Percentiles rank a stretch among this genome's conserved stretches.
Conservation (phyloP, 2,888 invertebrate genomes). For the Yponomeuta malinellus region DNA sequence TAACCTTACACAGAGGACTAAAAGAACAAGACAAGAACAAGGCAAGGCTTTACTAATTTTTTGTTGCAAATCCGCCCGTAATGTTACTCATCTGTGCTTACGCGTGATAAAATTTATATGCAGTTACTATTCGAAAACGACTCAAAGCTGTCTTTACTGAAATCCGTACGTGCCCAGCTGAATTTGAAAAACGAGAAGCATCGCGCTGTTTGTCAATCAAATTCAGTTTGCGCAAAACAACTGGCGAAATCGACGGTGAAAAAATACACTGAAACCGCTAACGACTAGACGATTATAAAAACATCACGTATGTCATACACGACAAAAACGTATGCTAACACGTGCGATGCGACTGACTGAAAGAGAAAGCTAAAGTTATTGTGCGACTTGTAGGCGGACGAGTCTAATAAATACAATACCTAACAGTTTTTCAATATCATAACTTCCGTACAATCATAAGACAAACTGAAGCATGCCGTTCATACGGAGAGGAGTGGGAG, state of each 20-base stretch:
- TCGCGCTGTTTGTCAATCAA: background rate
- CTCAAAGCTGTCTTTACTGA: background rate
- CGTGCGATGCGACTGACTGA: background rate
- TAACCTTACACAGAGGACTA: no score
- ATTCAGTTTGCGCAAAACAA: background rate
- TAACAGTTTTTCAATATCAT: no score
- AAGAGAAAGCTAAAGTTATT: background rate
- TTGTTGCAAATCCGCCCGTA: no score
- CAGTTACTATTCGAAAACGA: no score
- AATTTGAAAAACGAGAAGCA: background rate
- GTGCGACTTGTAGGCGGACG: background rate
- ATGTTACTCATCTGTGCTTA: no score
- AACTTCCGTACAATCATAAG: no score
- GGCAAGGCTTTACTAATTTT: no score
- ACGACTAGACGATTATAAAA: slow-evolving; percentile 1
- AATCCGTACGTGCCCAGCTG: background rate
- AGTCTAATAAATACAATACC: no score
- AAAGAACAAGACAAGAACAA: no score
- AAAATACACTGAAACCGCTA: background rate
- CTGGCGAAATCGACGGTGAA: background rate
- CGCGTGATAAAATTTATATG: no score
- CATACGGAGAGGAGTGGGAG: no score
- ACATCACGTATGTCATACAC: background rate
- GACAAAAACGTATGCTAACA: background rate
- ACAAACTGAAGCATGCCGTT: no score